phyloP scores from a whole-genome alignment of 2,113 vertebrate genomes.

The Erpornis zantholeuca region DNA sequence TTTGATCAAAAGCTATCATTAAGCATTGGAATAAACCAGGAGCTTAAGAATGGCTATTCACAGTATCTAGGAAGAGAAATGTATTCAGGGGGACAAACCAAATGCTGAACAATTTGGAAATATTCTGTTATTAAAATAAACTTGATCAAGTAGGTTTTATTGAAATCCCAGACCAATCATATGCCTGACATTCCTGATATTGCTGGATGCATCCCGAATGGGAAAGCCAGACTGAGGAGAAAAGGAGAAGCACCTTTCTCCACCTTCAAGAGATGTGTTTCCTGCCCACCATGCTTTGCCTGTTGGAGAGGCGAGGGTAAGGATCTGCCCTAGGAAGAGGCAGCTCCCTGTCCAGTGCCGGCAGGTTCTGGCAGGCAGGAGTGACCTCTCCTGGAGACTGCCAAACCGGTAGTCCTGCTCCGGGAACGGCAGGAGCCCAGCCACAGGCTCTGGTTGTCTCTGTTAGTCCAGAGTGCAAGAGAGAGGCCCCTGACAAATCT shows the following conservation, averaged over 20 bases:
- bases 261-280: not conserved
- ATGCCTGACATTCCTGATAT: not conserved
- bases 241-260: not conserved
- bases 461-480: not conserved
- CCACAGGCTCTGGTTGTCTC: not conserved
- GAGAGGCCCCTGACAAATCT: not conserved
- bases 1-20: not conserved
- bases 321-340: not conserved
- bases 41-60: not conserved
- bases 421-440: not conserved
- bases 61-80: not conserved
- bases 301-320: accelerated
- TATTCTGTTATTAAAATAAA: not conserved
- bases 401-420: not conserved
- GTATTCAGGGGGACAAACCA: not conserved
- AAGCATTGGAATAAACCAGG: not conserved
- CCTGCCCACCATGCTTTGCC: not conserved
- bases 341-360: accelerated
- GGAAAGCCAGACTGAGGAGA: not conserved
- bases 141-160: not conserved
- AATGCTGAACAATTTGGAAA: not conserved
- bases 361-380: not conserved
- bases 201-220: not conserved
- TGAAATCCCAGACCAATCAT: not conserved
- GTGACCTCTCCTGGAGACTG: constrained; percentile 59